phyloP scores from a whole-genome alignment of 2,888 invertebrate genomes.

The Lathronympha strigana region DNA sequence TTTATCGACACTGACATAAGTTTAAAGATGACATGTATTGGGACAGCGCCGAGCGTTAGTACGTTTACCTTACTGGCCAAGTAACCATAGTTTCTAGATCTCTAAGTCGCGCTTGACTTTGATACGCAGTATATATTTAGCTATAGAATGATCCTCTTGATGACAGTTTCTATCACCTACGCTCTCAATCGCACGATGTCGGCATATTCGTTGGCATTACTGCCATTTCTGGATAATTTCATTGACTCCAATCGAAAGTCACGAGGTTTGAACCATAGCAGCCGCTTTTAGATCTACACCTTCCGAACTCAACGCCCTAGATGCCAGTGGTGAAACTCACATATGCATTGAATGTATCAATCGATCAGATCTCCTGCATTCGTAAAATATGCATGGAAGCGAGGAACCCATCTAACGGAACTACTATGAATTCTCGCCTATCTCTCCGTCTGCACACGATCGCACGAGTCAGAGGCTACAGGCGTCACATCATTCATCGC shows the following conservation, averaged over 20 bases:
- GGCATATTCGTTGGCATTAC: too few relatives aligned
- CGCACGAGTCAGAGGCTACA: slow-evolving; percentile 74
- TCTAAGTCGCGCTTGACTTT: slow-evolving; percentile 51
- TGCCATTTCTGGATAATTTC: too few relatives aligned
- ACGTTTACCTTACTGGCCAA: slow-evolving; percentile 45
- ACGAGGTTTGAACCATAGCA: not conserved
- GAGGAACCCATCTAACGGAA: slow-evolving; percentile 4
- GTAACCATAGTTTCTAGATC: slow-evolving; percentile 58
- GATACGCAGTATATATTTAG: slow-evolving; percentile 48
- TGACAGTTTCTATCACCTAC: too few relatives aligned
- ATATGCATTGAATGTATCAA: slow-evolving; percentile 14
- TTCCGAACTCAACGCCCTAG: not conserved
- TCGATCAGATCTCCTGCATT: slow-evolving; percentile 20
- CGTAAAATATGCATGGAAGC: slow-evolving; percentile 24
- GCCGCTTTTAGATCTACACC: not conserved
- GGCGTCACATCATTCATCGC: slow-evolving; percentile 76
- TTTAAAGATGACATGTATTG: too few relatives aligned
- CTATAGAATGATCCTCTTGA: slow-evolving; percentile 19
- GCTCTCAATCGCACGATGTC: too few relatives aligned
- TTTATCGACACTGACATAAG: too few relatives aligned
- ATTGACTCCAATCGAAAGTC: too few relatives aligned
- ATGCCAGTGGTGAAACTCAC: not conserved
- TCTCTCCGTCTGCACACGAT: slow-evolving; percentile 53
- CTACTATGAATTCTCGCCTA: slow-evolving; percentile 57
- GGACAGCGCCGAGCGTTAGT: too few relatives aligned